phyloP scores from a whole-genome alignment of 2,113 vertebrate genomes.

The Antennarius striatus region DNA sequence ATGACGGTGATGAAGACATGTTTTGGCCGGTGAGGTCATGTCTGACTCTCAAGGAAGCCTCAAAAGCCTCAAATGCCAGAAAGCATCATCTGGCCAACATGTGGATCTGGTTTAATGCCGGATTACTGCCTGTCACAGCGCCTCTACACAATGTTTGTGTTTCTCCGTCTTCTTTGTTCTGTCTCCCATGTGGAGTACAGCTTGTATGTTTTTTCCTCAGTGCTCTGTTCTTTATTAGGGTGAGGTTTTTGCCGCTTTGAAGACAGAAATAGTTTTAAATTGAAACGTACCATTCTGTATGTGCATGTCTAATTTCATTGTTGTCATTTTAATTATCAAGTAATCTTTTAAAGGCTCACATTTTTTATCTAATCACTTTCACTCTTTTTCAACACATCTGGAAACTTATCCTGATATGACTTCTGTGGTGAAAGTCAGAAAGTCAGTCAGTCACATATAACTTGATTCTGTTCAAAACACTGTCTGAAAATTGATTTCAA shows the following conservation, averaged over 20 bases:
- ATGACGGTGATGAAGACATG: slow-evolving; percentile 46
- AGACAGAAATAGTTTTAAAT: not conserved
- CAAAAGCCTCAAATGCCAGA: slow-evolving; percentile 16
- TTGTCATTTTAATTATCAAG: not conserved
- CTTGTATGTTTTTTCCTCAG: not conserved
- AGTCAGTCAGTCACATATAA: not conserved
- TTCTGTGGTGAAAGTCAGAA: not conserved
- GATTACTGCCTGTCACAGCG: slow-evolving; percentile 51
- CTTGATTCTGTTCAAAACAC: not conserved
- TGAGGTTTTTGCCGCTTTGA: not conserved
- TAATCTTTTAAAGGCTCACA: not conserved
- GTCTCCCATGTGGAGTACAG: not conserved
- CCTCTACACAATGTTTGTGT: slow-evolving; percentile 36
- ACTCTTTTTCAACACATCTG: not conserved
- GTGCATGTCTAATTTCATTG: not conserved
- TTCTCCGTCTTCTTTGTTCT: slow-evolving; percentile 37
- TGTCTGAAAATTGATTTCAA: no score
- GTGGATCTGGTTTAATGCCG: slow-evolving; percentile 64
- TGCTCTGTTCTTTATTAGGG: slow-evolving; percentile 16
- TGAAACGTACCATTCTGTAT: not conserved
- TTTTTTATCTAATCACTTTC: no score
- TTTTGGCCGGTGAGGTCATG: slow-evolving; percentile 63
- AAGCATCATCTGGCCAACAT: slow-evolving; percentile 69
- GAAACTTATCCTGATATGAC: not conserved
- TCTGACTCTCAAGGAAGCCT: slow-evolving; percentile 62